Conservation (phyloP, 2,113 vertebrate species). For the Pycnonotus jocosus region DNA sequence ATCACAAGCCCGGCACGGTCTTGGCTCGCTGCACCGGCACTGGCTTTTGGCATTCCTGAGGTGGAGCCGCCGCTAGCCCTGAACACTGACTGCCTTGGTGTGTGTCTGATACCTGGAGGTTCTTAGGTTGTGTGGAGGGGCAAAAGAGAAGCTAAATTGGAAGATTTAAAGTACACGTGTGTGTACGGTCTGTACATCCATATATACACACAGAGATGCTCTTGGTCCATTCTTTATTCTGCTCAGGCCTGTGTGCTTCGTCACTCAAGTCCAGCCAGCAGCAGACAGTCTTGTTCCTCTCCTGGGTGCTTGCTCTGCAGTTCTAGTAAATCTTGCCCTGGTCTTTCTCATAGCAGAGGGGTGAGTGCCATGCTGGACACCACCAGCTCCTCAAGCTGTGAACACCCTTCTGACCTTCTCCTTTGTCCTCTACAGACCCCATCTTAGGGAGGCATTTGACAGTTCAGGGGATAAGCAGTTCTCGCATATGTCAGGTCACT, state of each 20-base stretch:
- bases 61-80: background rate
- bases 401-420: background rate
- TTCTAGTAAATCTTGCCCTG: background rate
- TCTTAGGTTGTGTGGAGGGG: background rate
- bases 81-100: background rate
- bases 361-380: background rate
- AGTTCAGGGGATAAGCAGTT: background rate
- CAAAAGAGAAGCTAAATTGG: background rate
- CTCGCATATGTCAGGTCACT: rapidly evolving
- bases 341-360: background rate
- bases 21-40: constrained; percentile 1
- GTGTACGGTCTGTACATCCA: rapidly evolving
- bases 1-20: background rate
- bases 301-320: background rate
- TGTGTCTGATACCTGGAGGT: background rate
- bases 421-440: background rate
- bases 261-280: background rate
- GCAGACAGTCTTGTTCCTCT: background rate
- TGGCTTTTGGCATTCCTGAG: background rate
- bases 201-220: background rate
- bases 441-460: background rate
- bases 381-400: background rate
- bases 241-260: background rate
- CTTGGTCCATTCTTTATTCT: background rate
- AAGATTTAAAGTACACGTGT: background rate